phyloP scores from a whole-genome alignment of 1,140 invertebrate species.

The Piezodorus guildinii region DNA sequence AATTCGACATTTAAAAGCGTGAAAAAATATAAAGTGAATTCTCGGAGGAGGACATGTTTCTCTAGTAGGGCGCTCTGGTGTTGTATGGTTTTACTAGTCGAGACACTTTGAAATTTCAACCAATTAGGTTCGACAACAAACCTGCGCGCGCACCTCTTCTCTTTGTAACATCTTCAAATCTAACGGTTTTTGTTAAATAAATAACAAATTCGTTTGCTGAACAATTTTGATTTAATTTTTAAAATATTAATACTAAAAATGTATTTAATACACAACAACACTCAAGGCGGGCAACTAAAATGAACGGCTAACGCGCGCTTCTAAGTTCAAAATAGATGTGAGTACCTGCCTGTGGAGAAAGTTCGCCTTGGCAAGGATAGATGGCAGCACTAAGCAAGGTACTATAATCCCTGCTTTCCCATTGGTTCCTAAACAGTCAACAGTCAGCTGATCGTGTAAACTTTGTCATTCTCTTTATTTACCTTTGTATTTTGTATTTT shows the following conservation, averaged over 20 bases:
- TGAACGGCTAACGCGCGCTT: too few relatives aligned
- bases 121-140: constrained; percentile 13
- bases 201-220: too few relatives aligned
- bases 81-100: neutral
- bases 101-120: constrained; percentile 21
- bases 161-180: too few relatives aligned
- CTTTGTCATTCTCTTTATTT: neutral
- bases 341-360: neutral
- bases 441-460: constrained; percentile 21
- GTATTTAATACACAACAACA: too few relatives aligned
- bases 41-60: constrained; percentile 22
- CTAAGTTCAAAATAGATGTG: too few relatives aligned
- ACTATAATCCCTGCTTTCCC: neutral
- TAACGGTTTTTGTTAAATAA: too few relatives aligned
- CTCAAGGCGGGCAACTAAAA: too few relatives aligned
- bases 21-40: neutral
- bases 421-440: neutral
- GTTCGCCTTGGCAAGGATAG: neutral
- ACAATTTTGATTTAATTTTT: too few relatives aligned
- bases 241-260: too few relatives aligned
- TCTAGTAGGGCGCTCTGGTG: constrained; percentile 22
- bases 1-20: constrained; percentile 6
- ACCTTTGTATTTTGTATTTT: too few relatives aligned
- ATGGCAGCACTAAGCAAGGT: neutral
- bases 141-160: constrained; percentile 4